A percentile compares a stretch with the other conserved stretches of the same genome.
These are phyloP conservation scores for Ectropis grisescens DNA, from an alignment of 1,140 invertebrate species.

Conservation along the genomic window DNA sequence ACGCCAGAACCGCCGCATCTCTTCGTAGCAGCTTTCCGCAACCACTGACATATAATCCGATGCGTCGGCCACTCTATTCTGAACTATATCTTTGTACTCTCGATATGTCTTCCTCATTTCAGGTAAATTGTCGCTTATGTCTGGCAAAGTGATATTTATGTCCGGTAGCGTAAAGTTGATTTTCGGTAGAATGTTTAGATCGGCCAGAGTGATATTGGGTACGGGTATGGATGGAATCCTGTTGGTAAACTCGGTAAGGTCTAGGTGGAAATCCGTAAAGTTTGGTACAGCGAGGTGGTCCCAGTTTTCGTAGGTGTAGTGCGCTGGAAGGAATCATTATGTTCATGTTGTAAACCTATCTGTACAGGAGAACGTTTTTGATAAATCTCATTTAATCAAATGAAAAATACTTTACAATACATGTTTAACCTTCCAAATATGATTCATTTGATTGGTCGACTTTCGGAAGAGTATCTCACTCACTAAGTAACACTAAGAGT, in stretches of 20 bases:
- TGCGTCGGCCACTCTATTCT: conserved; percentile 47
- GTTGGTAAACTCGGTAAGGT: conserved; percentile 36
- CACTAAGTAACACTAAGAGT: no score
- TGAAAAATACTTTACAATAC: no score
- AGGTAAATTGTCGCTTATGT: conserved; percentile 32
- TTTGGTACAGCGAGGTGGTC: conserved; percentile 50
- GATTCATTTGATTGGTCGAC: no score
- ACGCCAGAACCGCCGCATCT: conserved; percentile 42
- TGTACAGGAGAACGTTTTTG: no score
- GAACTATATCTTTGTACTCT: conserved; percentile 52
- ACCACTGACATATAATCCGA: conserved; percentile 47
- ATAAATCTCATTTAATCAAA: no score
- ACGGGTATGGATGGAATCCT: conserved; percentile 28
- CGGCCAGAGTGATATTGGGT: conserved; percentile 37
- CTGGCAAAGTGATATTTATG: conserved; percentile 47
- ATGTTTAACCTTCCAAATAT: no score
- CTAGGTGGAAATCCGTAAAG: conserved; percentile 51
- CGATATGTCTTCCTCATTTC: conserved; percentile 45
- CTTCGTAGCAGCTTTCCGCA: conserved; percentile 47
- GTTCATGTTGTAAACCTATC: no score
- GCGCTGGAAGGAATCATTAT: conserved; percentile 47
- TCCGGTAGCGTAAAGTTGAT: conserved; percentile 35
- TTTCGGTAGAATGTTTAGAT: conserved; percentile 15
- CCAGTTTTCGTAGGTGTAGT: conserved; percentile 63
- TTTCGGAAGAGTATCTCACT: no score